Conservation (phyloP, 2,888 invertebrate genomes). For the Xylophagus ater region DNA sequence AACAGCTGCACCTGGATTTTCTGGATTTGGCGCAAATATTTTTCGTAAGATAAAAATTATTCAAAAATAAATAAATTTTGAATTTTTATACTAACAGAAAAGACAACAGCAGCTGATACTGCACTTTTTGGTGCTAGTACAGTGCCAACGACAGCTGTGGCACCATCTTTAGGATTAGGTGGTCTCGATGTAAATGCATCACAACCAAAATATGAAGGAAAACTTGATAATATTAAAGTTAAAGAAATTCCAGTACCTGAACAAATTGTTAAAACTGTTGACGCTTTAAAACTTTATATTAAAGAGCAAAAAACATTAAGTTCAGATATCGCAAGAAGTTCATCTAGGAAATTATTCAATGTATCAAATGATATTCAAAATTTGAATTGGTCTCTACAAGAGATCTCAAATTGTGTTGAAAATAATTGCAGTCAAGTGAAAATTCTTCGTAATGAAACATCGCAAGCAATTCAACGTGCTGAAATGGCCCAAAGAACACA, state of each 20-base stretch:
- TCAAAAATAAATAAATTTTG: neutral
- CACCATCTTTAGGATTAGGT: constrained; percentile 32
- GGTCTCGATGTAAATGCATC: constrained; percentile 35
- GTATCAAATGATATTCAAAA: constrained; percentile 32
- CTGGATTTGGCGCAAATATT: constrained; percentile 21
- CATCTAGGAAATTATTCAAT: constrained; percentile 37
- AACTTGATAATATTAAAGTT: constrained; percentile 34
- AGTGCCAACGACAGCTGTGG: constrained; percentile 21
- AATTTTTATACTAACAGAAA: neutral
- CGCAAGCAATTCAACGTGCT: constrained; percentile 56
- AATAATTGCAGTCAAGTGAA: constrained; percentile 36
- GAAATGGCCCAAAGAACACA: constrained; percentile 71
- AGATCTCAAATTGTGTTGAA: constrained; percentile 35
- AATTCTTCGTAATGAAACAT: constrained; percentile 55
- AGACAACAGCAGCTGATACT: constrained; percentile 4
- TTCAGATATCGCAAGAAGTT: constrained; percentile 67
- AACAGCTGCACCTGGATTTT: constrained; percentile 3
- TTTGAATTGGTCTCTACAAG: constrained; percentile 31
- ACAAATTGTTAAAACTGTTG: constrained; percentile 65
- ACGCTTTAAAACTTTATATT: constrained; percentile 69
- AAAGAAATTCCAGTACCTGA: constrained; percentile 51
- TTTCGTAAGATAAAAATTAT: neutral
- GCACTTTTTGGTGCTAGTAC: constrained; percentile 1
- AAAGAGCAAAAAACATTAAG: constrained; percentile 74
- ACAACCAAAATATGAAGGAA: constrained; percentile 35